Percentiles rank a stretch among this genome's conserved stretches.
Conservation (phyloP, 2,113 vertebrate species). For the Sorex araneus region DNA sequence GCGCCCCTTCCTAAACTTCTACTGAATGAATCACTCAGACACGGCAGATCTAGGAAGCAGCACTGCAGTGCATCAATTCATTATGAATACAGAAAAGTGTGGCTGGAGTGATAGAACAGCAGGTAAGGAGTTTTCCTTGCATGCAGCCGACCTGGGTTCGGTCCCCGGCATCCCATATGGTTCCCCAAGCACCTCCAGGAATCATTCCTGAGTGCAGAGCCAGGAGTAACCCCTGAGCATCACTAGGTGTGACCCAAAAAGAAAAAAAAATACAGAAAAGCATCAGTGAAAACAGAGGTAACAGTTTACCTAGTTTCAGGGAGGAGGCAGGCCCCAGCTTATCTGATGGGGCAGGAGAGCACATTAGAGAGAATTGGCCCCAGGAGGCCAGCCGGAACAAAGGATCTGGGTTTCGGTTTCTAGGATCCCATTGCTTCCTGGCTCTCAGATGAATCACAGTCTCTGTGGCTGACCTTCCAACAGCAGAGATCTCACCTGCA, state of each 20-base stretch:
- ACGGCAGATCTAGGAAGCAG: background rate
- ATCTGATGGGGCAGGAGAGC: background rate
- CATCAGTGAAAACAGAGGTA: background rate
- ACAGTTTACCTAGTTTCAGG: background rate
- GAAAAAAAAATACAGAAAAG: background rate
- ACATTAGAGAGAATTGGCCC: background rate
- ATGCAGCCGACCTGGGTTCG: too few species aligned
- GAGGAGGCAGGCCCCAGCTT: too few species aligned
- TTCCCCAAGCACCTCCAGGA: too few species aligned
- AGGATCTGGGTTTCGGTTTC: background rate
- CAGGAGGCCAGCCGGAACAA: background rate
- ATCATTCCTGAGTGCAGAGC: too few species aligned
- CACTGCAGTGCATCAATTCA: background rate
- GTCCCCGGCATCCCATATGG: too few species aligned
- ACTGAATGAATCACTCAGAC: background rate
- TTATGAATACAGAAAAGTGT: background rate
- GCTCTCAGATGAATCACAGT: background rate
- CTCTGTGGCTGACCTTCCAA: too few species aligned
- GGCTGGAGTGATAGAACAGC: too few species aligned
- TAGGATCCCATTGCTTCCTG: background rate
- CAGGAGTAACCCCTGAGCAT: too few species aligned
- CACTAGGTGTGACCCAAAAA: too few species aligned
- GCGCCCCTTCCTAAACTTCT: background rate
- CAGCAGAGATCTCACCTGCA: too few species aligned
- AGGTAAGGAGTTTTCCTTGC: too few species aligned